Evolutionary conservation across 2,113 vertebrate species (phyloP).

Genomic region (Phrynosoma platyrhinos): DNA sequence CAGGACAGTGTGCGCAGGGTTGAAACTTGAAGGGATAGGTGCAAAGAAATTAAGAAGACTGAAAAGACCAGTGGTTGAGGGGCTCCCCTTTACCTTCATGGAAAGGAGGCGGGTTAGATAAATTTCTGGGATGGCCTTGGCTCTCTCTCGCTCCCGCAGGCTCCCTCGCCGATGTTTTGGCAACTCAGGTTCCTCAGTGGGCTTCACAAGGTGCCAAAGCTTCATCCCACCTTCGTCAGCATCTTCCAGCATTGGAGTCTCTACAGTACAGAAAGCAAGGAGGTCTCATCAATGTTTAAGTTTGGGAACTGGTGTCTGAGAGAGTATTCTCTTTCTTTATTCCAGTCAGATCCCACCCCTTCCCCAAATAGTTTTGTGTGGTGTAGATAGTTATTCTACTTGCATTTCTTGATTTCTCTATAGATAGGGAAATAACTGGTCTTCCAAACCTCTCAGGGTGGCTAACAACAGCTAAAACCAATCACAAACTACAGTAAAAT

Average conservation of each 20-base stretch:
- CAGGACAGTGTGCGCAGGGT: neutral
- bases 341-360: neutral
- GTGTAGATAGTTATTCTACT: neutral
- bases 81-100: slow-evolving; percentile 88
- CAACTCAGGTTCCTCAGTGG: slow-evolving; percentile 94
- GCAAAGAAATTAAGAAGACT: too few relatives aligned
- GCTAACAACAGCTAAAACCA: neutral
- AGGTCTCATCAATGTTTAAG: neutral
- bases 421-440: too few relatives aligned
- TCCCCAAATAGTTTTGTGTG: neutral
- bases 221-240: slow-evolving; percentile 97
- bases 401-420: neutral
- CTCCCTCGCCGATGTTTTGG: slow-evolving; percentile 95
- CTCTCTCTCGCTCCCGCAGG: slow-evolving; percentile 90
- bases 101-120: slow-evolving; percentile 98
- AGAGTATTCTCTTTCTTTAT: neutral
- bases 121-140: slow-evolving; percentile 97
- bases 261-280: slow-evolving; percentile 70
- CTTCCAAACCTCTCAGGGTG: too few relatives aligned
- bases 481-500: too few relatives aligned
- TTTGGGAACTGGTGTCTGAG: neutral
- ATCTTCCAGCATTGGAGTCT: slow-evolving; percentile 97
- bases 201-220: slow-evolving; percentile 97
- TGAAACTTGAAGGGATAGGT: neutral
- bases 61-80: neutral